Evolutionary conservation across 2,113 vertebrate genomes (phyloP), one percentile per base, ranked within the genome.

Genomic region (Phrynosoma blainvillii): DNA sequence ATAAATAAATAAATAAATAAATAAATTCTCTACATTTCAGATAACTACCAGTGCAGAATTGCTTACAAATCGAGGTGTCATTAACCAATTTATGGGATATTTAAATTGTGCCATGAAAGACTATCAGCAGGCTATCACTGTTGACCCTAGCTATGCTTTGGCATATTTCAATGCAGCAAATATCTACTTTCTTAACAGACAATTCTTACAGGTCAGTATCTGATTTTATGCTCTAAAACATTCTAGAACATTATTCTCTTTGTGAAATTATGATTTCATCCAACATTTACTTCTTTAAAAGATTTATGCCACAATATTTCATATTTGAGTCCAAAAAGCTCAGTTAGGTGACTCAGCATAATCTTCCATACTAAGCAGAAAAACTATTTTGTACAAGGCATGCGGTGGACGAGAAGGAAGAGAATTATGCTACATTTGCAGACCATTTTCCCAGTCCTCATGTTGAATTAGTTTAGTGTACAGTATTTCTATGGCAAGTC

Each of bases 121-220:
- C 93, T 97, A 97, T 84, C 96, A 97, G 89, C 91, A 92, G 59
- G 97, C 97, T 21, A 96, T 97, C 91, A 91, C 94, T 62, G 54
- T 96, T 84, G 96, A 97, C 75, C 95, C 96, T 10, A 88, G 30
- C 11, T 97, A 96, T 89, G 92, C 95, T 0, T 92, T 97, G 87
- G 96, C 97, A 79, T 97, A 96, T 93, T 97, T 97, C 82, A 97
- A 96, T 86, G 96, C 96, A 85, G 97, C 96, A 88, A 98, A 97
- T 93, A 92, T 97, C 84, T 97, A 97, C 91, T 95, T 97, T 86
- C 91, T 94, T 86, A 96, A 97, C 86, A 95, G 94, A 66, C 97
- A 98, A 66, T 97, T 97, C 95, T 95, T 96, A 93, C 96, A 97
- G 96, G 97, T 97, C 95, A 94, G 62, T 88, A 73, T 92, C 36